These are phyloP conservation scores for Pavo muticus DNA, from an alignment of 2,113 vertebrate species.

Conservation along the genomic window DNA sequence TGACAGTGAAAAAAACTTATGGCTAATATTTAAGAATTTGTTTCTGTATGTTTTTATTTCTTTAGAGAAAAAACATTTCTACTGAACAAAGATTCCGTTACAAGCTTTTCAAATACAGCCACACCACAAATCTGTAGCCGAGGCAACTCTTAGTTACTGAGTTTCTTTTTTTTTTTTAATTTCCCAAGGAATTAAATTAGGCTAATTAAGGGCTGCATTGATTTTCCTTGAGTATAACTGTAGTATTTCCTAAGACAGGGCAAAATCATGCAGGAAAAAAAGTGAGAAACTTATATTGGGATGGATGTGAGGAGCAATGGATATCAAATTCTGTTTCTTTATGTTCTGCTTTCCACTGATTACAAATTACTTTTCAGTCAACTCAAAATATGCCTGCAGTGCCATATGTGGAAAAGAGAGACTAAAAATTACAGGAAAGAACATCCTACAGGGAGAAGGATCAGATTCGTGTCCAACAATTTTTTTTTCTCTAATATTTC, in stretches of 20 bases:
- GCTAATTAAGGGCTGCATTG: not conserved
- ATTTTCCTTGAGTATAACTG: not conserved
- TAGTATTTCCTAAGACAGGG: not conserved
- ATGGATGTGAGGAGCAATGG: not conserved
- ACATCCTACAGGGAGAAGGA: not conserved
- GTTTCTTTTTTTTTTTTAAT: not conserved
- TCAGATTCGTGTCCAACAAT: not conserved
- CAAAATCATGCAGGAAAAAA: not conserved
- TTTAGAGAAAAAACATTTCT: not conserved
- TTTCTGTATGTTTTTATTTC: rapidly evolving
- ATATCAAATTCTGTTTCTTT: not conserved
- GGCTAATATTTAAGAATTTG: not conserved
- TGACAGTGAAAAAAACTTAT: not conserved
- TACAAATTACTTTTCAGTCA: not conserved
- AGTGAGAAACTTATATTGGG: not conserved
- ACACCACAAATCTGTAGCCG: not conserved
- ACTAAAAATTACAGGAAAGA: not conserved
- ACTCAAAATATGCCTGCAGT: not conserved
- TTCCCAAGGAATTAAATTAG: not conserved
- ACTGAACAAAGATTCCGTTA: not conserved
- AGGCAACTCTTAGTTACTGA: not conserved
- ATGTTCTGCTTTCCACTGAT: not conserved
- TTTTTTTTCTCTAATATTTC: not conserved
- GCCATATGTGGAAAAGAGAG: not conserved
- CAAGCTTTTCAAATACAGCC: not conserved